These are phyloP conservation scores for Aricia agestis DNA, from an alignment of 1,140 invertebrate species.

Conservation along the genomic window DNA sequence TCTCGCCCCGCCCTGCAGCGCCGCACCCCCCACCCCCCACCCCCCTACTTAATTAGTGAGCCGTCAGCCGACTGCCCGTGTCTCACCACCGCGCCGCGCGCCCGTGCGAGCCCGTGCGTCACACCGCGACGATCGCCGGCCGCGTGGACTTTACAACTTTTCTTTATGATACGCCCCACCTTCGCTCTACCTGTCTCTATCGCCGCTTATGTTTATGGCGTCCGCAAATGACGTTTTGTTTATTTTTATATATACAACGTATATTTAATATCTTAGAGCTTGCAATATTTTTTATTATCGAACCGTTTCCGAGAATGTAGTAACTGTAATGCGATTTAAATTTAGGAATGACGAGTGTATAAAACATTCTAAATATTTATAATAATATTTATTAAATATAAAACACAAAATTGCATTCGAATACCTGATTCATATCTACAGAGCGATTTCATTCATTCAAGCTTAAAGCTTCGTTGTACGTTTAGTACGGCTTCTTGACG, in stretches of 20 bases:
- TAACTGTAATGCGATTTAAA: background rate
- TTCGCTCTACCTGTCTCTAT: constrained; percentile 64
- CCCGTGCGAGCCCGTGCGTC: background rate
- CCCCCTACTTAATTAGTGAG: constrained; percentile 32
- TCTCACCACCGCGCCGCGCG: constrained; percentile 24
- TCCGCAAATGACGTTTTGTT: constrained; percentile 8
- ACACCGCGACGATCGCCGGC: constrained; percentile 18
- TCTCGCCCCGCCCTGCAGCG: constrained; percentile 47
- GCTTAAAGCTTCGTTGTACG: constrained; percentile 9
- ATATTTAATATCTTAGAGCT: background rate
- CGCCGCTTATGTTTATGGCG: constrained; percentile 27
- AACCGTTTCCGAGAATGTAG: background rate
- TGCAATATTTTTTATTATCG: background rate
- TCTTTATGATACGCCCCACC: constrained; percentile 47
- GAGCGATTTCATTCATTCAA: background rate
- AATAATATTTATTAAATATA: too few species aligned
- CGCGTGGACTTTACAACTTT: constrained; percentile 23
- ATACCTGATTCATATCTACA: background rate
- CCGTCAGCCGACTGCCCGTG: constrained; percentile 38
- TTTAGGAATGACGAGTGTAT: background rate
- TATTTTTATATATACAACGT: constrained; percentile 9
- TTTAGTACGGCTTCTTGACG: constrained; percentile 52
- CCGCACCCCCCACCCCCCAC: constrained; percentile 41
- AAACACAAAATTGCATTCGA: background rate
- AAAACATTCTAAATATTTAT: background rate